Base-by-base conservation (phyloP, 2,888 invertebrate species). In the Drosophila austrosaltans region DNA sequence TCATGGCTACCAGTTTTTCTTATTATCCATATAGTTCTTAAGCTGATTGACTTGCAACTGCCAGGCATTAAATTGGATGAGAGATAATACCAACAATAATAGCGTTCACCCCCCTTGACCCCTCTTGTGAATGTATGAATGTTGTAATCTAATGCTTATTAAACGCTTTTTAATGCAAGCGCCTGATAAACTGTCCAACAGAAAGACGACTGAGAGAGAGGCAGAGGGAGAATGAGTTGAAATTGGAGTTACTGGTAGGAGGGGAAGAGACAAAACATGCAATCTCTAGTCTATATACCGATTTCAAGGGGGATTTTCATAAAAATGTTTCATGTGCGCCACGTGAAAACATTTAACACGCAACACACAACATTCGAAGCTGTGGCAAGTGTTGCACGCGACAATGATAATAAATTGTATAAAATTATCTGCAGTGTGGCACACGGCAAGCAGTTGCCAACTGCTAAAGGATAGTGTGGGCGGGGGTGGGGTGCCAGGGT, bases 311-410 rank as follows among this genome's bases (percentile, higher is more conserved):
- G 54, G 62, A 58, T 62, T 28, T 76, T 63, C 53, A 53, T 63
- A 73, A 73, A 63, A 63, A 12, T 32, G 30, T 61, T 63, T 68
- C 63, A 57, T 58, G 66, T 76, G 72, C 54, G 77, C 72, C 78
- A 78, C 78, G 78, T 78, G 78, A 77, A 81, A 81, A 79, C 81
- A 83, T 83, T 86, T 76, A 81, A 70, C 82, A 83, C 82, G 82
- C 82, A 82, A 79, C 82, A 79, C 82, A 65, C 28, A 53, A 63
- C 32, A 63, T 63, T 60, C 40, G 79, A 77, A 60, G 75, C 70
- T 82, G 87, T 82, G 83, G 83, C 83, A 83, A 83, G 83, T 83
- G 83, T 87, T 83, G 83, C 83, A 83, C 83, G 83, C 83, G 87
- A 83, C 83, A 69, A 79, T 84, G 71, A 70, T 83, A 83, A 83